A percentile compares a stretch with the other conserved stretches of the same genome.
Conservation (phyloP, 2,888 invertebrate genomes). For the Caenorhabditis plicata region DNA sequence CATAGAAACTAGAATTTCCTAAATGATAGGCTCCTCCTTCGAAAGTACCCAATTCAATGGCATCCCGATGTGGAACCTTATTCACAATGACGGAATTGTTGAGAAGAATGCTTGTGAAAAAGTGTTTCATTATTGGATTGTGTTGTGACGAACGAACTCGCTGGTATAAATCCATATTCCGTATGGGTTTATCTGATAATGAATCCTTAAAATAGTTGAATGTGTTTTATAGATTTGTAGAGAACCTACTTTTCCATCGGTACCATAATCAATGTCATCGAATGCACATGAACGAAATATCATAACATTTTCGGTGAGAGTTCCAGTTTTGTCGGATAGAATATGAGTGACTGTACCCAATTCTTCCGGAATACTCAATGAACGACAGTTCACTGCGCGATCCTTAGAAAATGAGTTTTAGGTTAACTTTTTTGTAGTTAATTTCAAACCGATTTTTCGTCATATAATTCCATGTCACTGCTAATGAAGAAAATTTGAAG, state of each 20-base stretch:
- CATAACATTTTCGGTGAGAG: constrained; percentile 96
- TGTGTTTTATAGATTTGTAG: no score
- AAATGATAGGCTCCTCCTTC: constrained; percentile 54
- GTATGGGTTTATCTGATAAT: constrained; percentile 16
- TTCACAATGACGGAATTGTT: constrained; percentile 96
- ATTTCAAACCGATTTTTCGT: constrained; percentile 72
- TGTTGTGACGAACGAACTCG: constrained; percentile 11
- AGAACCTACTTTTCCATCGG: constrained; percentile 1
- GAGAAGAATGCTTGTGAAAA: constrained; percentile 83
- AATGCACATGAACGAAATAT: constrained; percentile 80
- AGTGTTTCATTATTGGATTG: constrained; percentile 66
- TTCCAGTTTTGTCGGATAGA: constrained; percentile 68
- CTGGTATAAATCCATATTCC: constrained; percentile 7
- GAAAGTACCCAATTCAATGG: constrained; percentile 45
- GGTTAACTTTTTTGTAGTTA: background rate
- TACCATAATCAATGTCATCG: constrained; percentile 38
- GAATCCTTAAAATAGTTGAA: constrained; percentile 1
- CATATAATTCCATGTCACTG: constrained; percentile 83
- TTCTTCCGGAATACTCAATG: constrained; percentile 87
- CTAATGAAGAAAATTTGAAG: constrained; percentile 93
- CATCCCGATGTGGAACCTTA: constrained; percentile 76
- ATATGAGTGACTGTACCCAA: constrained; percentile 55
- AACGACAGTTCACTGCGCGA: constrained; percentile 78
- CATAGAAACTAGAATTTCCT: constrained; percentile 53
- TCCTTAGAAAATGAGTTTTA: constrained; percentile 69